Evolutionary conservation across 2,797 vertebrate species (phyloP), one percentile per base, ranked within the genome.

Genomic region (Chelon auratus): DNA sequence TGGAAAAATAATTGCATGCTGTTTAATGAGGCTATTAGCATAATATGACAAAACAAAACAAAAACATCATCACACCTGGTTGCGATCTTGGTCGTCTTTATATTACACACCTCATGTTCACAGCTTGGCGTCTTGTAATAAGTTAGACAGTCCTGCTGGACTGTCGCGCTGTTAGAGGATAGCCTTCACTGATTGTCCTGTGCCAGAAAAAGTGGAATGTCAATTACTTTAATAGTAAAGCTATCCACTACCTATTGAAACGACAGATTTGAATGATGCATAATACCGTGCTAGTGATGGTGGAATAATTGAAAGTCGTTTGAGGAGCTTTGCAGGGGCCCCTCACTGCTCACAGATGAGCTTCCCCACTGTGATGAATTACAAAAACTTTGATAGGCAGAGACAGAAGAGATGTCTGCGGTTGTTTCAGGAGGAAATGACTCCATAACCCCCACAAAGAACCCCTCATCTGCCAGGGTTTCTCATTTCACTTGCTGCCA

Each of bases 281-380:
- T 64, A 57, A 68, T 22, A 6, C 33, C 47, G 20, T 62, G 39
- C 50, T 48, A 37, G 51, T 51, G 39, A 81, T 66, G 42, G 60
- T 52, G 67, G 47, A 40, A 67, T 87, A 85, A 86, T 81, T 85
- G 80, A 83, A 80, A 80, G 51, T 62, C 79, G 56, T 85, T 88
- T 80, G 22, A 57, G 51, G 59, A 77, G 48, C 43, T 26, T 30
- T 39, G 20, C 54, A 33, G 12, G 42, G 71, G 33, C 53, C 67
- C 75, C 59, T 77, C 20, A 43, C 81, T 73, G 52, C 60, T 87
- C 56, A 60, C 67, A 85, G 71, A 89, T 72, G 65, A 87, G 79
- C 75, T 59, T 75, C 69, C 86, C 72, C 43, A 39, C 81, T 2
- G 76, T 58, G 82, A 74, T 75, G 75, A 80, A 91, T 71, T 62